Conservation (phyloP, 1,140 invertebrate species). For the Apis mellifera region Amel_HAv3.1 CM009933.2:8236501-8237000, state of each 20-base stretch:
- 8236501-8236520: conserved; percentile 4
- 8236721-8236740: neutral
- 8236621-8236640: too few relatives aligned
- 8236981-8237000: neutral
- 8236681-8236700: too few relatives aligned
- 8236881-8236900: neutral
- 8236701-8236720: neutral
- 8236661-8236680: too few relatives aligned
- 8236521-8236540: conserved; percentile 7
- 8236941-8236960: neutral
- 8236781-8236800: neutral
- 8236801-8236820: neutral
- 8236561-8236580: neutral
- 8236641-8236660: too few relatives aligned
- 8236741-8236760: neutral
- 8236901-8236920: neutral
- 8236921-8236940: neutral
- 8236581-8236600: neutral
- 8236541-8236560: neutral
- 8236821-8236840: neutral
- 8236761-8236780: neutral
- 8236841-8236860: neutral
- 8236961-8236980: too few relatives aligned
- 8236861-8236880: neutral
- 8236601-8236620: too few relatives aligned